phyloP scores from a whole-genome alignment of 2,888 invertebrate genomes.

The Drosophila histrio region DNA sequence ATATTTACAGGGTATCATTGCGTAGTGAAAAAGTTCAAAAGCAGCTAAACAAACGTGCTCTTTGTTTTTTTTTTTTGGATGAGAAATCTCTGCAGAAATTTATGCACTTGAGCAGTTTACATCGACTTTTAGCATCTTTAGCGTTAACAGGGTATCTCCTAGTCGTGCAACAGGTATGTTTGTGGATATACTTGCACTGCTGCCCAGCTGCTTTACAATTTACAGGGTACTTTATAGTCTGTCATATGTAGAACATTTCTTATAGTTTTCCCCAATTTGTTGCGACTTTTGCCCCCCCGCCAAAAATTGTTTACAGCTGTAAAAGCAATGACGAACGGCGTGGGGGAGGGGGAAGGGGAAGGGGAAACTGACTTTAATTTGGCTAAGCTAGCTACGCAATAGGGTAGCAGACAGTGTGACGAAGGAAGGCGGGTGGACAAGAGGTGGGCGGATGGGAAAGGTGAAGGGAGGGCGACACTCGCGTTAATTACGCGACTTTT shows the following conservation, averaged over 20 bases:
- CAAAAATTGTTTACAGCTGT: constrained; percentile 44
- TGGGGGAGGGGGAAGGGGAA: not conserved
- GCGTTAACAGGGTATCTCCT: not conserved
- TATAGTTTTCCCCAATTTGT: not conserved
- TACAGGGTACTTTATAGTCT: not conserved
- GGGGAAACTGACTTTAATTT: constrained; percentile 42
- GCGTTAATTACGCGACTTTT: constrained; percentile 79
- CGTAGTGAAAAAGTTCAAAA: too few relatives aligned
- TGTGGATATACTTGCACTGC: not conserved
- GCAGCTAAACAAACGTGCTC: too few relatives aligned
- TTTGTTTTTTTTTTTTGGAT: too few relatives aligned
- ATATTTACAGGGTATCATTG: constrained; percentile 8
- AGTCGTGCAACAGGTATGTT: not conserved
- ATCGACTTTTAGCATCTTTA: too few relatives aligned
- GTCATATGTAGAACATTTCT: not conserved
- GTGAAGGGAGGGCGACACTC: constrained; percentile 7
- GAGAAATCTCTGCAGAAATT: too few relatives aligned
- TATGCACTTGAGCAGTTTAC: too few relatives aligned
- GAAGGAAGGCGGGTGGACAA: not conserved
- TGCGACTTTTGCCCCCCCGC: too few relatives aligned
- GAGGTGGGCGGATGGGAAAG: not conserved
- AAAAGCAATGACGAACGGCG: constrained; percentile 23
- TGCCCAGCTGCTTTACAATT: not conserved
- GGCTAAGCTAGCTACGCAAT: constrained; percentile 7
- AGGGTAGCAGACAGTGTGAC: not conserved